Percentiles rank a stretch among this genome's conserved stretches.
These are phyloP conservation scores for Lepidostoma basale DNA, from an alignment of 1,140 invertebrate species.

Conservation along the genomic window DNA sequence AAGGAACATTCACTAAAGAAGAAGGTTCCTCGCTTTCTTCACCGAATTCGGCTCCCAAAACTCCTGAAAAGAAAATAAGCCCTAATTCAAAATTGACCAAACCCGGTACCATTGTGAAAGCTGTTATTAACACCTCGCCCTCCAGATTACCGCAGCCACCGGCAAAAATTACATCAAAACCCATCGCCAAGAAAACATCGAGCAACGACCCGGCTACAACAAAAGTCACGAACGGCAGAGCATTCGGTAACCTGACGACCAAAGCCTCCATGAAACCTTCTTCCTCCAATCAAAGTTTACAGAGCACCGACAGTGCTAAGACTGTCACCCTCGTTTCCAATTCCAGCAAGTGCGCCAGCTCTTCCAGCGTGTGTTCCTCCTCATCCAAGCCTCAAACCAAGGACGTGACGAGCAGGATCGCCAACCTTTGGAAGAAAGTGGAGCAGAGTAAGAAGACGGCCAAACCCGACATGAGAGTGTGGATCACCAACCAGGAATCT, in stretches of 20 bases:
- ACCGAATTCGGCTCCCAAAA: constrained; percentile 52
- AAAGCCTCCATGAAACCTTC: constrained; percentile 55
- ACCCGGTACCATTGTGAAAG: constrained; percentile 51
- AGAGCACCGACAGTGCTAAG: constrained; percentile 60
- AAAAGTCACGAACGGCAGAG: constrained; percentile 1
- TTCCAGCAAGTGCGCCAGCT: constrained; percentile 61
- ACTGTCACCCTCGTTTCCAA: constrained; percentile 55
- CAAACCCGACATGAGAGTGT: constrained; percentile 68
- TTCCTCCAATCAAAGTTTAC: constrained; percentile 62
- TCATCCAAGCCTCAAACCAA: constrained; percentile 65
- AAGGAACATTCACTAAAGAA: constrained; percentile 89
- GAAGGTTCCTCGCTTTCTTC: constrained; percentile 60
- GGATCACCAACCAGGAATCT: constrained; percentile 60
- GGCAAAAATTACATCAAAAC: constrained; percentile 51
- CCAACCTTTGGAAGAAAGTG: constrained; percentile 85
- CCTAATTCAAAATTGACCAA: constrained; percentile 50
- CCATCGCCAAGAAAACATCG: constrained; percentile 46
- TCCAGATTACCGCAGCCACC: constrained; percentile 57
- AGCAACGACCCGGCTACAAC: constrained; percentile 26
- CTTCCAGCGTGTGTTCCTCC: constrained; percentile 67
- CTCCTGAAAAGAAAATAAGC: constrained; percentile 54
- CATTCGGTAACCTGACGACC: constrained; percentile 1
- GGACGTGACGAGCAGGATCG: constrained; percentile 85
- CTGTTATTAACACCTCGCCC: constrained; percentile 53
- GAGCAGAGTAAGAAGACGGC: constrained; percentile 73